These are phyloP conservation scores for Chironomus striatipennis DNA, from an alignment of 1,140 invertebrate genomes.

Conservation along the genomic window DNA sequence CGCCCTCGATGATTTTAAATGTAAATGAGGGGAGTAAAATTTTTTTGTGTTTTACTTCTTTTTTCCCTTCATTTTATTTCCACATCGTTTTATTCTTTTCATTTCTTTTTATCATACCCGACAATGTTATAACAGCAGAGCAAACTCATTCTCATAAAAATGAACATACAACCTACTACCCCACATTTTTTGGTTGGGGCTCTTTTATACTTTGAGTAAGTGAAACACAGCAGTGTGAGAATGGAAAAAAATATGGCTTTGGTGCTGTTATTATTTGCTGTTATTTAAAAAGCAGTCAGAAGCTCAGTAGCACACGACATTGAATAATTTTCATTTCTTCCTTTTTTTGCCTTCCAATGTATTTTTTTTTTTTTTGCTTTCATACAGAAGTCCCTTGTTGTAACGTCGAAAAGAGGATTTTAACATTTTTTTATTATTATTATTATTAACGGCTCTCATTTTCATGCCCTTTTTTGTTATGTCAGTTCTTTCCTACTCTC, in stretches of 20 bases:
- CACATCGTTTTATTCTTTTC: neutral
- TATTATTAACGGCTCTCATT: slow-evolving; percentile 10
- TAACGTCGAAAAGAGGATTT: neutral
- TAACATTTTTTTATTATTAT: slow-evolving; percentile 21
- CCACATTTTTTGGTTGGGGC: too few relatives aligned
- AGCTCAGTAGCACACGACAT: slow-evolving; percentile 11
- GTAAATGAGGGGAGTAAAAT: slow-evolving; percentile 1
- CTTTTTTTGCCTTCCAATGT: neutral
- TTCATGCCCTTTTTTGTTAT: neutral
- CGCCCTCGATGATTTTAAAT: slow-evolving; percentile 20
- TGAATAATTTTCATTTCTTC: slow-evolving; percentile 14
- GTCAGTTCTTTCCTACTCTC: neutral
- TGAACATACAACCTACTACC: too few relatives aligned
- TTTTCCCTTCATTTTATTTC: neutral
- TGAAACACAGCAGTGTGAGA: neutral
- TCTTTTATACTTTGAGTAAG: neutral
- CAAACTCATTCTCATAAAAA: too few relatives aligned
- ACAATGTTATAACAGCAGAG: neutral
- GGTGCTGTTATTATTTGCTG: neutral
- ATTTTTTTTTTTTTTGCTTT: neutral
- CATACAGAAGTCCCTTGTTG: neutral
- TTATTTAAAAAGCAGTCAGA: neutral
- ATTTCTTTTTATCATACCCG: slow-evolving; percentile 1
- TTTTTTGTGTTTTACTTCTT: neutral
- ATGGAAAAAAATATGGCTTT: slow-evolving; percentile 20